Evolutionary conservation across 1,140 invertebrate genomes (phyloP).

Genomic region (Sitophilus oryzae): DNA sequence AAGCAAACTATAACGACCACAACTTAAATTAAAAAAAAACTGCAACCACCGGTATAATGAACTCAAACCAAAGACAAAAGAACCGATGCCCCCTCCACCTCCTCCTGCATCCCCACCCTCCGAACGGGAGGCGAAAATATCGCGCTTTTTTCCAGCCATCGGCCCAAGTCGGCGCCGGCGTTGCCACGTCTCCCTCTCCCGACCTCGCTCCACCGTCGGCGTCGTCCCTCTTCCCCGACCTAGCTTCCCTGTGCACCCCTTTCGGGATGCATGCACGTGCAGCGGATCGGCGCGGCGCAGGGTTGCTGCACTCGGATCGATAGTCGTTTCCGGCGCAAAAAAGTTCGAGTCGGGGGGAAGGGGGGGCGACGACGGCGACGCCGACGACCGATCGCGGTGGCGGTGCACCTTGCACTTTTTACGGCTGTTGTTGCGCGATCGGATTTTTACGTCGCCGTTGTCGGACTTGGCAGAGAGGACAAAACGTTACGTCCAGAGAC

Average conservation of each 20-base stretch:
- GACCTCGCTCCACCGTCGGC: background rate
- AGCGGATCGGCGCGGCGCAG: slow-evolving; percentile 11
- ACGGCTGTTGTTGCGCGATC: no score
- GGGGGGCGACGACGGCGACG: slow-evolving; percentile 1
- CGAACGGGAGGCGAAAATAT: background rate
- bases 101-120: no score
- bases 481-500: no score
- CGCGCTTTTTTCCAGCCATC: background rate
- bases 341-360: background rate
- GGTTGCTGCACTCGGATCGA: slow-evolving; percentile 16
- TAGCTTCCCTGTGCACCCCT: slow-evolving; percentile 7
- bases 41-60: background rate
- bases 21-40: no score
- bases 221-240: background rate
- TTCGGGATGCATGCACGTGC: slow-evolving; percentile 19
- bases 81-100: no score
- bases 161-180: no score
- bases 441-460: no score
- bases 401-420: slow-evolving; percentile 16
- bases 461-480: no score
- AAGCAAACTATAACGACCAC: no score
- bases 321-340: background rate
- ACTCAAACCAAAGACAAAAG: background rate
- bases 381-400: slow-evolving; percentile 11
- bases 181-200: background rate